Evolutionary conservation across 2,888 invertebrate genomes (phyloP).

Genomic region (Automeris io): DNA sequence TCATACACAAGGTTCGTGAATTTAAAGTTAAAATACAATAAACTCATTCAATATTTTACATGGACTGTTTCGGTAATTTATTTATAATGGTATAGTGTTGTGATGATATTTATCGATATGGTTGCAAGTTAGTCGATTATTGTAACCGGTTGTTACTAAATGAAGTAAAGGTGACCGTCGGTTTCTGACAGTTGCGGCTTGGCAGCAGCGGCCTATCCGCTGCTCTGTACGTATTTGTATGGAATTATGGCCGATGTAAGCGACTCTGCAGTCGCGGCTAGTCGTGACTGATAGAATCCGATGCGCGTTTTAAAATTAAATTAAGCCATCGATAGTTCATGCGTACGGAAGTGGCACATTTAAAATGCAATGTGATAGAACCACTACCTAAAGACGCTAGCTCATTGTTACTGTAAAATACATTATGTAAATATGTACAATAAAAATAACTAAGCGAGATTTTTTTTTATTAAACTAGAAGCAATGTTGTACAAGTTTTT

Average conservation of each 20-base stretch:
- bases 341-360: constrained; percentile 16
- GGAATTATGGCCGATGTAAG: too few species aligned
- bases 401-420: constrained; percentile 75
- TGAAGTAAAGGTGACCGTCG: background rate
- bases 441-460: constrained; percentile 65
- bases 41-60: constrained; percentile 1
- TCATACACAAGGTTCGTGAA: background rate
- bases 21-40: background rate
- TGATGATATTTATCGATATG: constrained; percentile 38
- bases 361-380: constrained; percentile 69
- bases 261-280: too few species aligned
- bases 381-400: constrained; percentile 75
- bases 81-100: constrained; percentile 23
- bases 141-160: background rate
- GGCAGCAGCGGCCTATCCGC: background rate
- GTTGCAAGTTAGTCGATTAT: constrained; percentile 49
- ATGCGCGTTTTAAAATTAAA: too few species aligned
- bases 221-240: too few species aligned
- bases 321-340: constrained; percentile 12
- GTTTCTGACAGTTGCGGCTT: background rate
- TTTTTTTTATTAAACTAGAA: constrained; percentile 67
- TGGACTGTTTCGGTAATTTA: constrained; percentile 21
- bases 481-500: constrained; percentile 74
- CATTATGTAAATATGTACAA: constrained; percentile 76
- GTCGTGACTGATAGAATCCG: too few species aligned